Evolutionary conservation across 2,113 vertebrate species (phyloP), one percentile per base, ranked within the genome.

Genomic region (Gobius niger): DNA sequence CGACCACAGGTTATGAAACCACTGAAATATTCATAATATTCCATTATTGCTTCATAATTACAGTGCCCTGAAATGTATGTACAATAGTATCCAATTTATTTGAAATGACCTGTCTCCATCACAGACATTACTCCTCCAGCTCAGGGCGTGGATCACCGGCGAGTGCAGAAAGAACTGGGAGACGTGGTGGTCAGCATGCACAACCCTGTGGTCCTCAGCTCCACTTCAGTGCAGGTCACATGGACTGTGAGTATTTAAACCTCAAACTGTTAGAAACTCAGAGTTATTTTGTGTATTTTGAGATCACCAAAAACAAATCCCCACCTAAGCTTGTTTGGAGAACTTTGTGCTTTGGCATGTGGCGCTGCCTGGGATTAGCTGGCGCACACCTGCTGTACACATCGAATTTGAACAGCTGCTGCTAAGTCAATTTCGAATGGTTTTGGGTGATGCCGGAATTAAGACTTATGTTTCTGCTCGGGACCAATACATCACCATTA

Each of bases 71-170:
- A 6, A 16, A 51, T 6, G 15, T 51, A 34, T 34, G n/a, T 18
- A 9, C 7, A 52, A 18, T 18, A n/a, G 8, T 16, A 9, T 51
- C 49, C n/a, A 51, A 52, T 52, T 18, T 8, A 9, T 18, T 9
- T 9, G 18, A 6, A 50, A 50, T 50, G 24, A 34, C 2, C 24
- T 34, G 7, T 19, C 10, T 24, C 52, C 73, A 1, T 64, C 16
- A 2, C 85, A 99, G 98, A 99, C 90, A 99, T 99, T 77, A 99
- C 96, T 85, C 98, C 98, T 40, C 95, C 98, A 68, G 96, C 95
- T 1, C 97, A 99, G 90, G 97, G 98, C 19, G 96, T 99, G 70
- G 98, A 99, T 82, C 97, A 99, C 66, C 95, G 96, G n/a, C 97
- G 96, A 15, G 97, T 99, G 1, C 98, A 99, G 89, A 98, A 98